Conservation (phyloP, 2,888 invertebrate species). For the Eupithecia insigniata region DNA sequence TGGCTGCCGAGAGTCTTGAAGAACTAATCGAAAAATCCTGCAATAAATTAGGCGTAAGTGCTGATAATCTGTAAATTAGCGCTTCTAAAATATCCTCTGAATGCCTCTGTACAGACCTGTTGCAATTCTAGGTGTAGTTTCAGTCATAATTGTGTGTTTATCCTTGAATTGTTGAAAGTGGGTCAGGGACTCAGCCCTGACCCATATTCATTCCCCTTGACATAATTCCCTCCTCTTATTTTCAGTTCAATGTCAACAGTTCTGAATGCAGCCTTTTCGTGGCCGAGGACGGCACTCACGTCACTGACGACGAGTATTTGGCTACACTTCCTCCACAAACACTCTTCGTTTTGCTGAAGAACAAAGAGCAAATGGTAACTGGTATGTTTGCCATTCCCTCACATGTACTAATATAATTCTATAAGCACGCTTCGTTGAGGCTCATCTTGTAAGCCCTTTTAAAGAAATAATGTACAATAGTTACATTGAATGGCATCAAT, state of each 20-base stretch:
- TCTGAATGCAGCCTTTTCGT: constrained; percentile 81
- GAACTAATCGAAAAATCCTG: constrained; percentile 88
- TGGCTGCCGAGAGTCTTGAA: constrained; percentile 87
- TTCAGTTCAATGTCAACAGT: constrained; percentile 79
- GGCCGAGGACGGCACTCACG: constrained; percentile 87
- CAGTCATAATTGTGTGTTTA: constrained; percentile 52
- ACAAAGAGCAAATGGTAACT: constrained; percentile 83
- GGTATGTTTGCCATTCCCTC: constrained; percentile 67
- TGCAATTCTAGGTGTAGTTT: constrained; percentile 43
- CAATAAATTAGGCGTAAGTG: constrained; percentile 86
- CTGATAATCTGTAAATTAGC: background rate
- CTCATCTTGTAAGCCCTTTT: background rate
- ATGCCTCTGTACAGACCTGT: constrained; percentile 26
- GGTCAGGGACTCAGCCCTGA: constrained; percentile 72
- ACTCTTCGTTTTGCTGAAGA: constrained; percentile 85
- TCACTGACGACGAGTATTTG: constrained; percentile 91
- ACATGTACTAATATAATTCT: background rate
- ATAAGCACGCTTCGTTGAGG: background rate
- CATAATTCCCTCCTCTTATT: constrained; percentile 58
- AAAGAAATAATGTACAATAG: background rate
- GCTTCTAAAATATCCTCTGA: constrained; percentile 21
- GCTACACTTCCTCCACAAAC: constrained; percentile 89
- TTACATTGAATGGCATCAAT: too few species aligned
- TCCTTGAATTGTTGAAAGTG: constrained; percentile 49
- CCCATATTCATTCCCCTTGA: constrained; percentile 66